Percentiles rank a stretch among this genome's conserved stretches.
Conservation (phyloP, 2,888 invertebrate genomes). For the Thecophora atra region DNA sequence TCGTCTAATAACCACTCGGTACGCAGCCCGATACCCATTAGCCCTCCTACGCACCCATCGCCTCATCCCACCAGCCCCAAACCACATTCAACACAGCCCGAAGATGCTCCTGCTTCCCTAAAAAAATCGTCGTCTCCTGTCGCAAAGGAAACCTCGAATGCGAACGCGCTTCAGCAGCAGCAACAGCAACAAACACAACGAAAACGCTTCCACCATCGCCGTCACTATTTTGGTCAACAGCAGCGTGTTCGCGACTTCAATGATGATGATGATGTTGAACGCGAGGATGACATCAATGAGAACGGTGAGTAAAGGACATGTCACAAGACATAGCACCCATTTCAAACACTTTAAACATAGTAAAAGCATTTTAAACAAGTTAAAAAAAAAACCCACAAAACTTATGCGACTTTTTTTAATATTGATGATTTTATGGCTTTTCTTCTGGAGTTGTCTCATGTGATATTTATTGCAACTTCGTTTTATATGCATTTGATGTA, state of each 20-base stretch:
- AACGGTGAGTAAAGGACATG: constrained; percentile 47
- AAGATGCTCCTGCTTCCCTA: constrained; percentile 45
- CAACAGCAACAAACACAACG: constrained; percentile 37
- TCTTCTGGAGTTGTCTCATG: neutral
- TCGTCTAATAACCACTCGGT: neutral
- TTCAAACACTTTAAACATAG: neutral
- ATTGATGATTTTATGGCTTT: neutral
- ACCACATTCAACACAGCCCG: constrained; percentile 49
- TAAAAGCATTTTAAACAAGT: neutral
- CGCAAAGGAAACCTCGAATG: constrained; percentile 49
- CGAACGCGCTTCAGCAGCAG: constrained; percentile 42
- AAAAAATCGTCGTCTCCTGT: constrained; percentile 4
- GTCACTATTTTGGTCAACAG: constrained; percentile 58
- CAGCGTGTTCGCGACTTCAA: constrained; percentile 46
- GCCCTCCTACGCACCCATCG: constrained; percentile 32
- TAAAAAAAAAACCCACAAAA: neutral
- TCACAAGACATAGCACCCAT: too few relatives aligned
- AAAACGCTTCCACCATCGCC: constrained; percentile 64
- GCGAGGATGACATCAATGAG: constrained; percentile 43
- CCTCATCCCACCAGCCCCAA: constrained; percentile 30
- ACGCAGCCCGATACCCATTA: neutral
- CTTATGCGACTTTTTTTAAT: neutral
- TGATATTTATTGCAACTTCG: neutral
- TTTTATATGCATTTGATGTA: too few relatives aligned
- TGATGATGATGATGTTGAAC: constrained; percentile 43